Percentiles rank a stretch among this genome's conserved stretches.
phyloP scores from a whole-genome alignment of 2,113 vertebrate genomes.

The Manacus vitellinus region DNA sequence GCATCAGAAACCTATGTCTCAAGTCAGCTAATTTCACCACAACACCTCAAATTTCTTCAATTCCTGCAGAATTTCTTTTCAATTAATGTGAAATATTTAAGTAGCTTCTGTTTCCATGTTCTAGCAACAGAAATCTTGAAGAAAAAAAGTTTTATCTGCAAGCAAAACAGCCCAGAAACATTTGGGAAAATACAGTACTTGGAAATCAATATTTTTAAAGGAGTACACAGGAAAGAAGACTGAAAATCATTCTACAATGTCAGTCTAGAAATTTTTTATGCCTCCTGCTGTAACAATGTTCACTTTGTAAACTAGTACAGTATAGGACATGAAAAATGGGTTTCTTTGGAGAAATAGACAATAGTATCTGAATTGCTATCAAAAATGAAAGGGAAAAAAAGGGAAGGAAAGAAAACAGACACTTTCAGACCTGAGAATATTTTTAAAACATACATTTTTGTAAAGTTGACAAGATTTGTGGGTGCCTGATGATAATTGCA shows the following conservation, averaged over 20 bases:
- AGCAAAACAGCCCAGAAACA: neutral
- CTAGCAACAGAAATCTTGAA: neutral
- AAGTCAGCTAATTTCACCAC: neutral
- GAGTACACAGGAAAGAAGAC: neutral
- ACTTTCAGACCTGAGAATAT: slow-evolving; percentile 58
- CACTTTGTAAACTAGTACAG: neutral
- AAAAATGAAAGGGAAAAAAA: slow-evolving; percentile 6
- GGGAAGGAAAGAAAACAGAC: neutral
- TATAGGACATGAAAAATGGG: neutral
- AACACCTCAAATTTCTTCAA: neutral
- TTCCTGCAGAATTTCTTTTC: neutral
- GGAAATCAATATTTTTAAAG: neutral
- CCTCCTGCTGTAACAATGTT: neutral
- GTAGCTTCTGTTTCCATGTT: neutral
- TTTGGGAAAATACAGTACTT: neutral
- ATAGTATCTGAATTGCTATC: slow-evolving; percentile 25
- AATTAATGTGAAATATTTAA: neutral
- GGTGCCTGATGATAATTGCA: slow-evolving; percentile 77
- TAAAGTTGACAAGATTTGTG: slow-evolving; percentile 74
- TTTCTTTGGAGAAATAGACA: slow-evolving; percentile 50
- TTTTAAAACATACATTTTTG: slow-evolving; percentile 68
- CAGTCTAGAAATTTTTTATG: neutral
- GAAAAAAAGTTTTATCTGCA: neutral
- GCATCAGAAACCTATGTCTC: neutral
- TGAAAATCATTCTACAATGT: neutral